Conservation (phyloP, 2,888 invertebrate genomes). For the Rutpela maculata region DNA sequence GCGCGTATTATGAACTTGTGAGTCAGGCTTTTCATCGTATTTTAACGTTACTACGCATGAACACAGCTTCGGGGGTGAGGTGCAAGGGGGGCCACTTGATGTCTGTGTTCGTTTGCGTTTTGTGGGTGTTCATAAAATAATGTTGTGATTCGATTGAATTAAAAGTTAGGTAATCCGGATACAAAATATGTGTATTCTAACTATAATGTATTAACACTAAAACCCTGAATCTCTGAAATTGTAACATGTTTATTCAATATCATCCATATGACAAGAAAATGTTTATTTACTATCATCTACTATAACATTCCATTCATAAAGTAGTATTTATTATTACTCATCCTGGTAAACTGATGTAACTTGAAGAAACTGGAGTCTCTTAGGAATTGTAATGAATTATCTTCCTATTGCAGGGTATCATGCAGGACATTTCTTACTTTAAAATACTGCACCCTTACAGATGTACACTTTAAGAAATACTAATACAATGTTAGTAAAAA, state of each 20-base stretch:
- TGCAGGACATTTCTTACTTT: constrained; percentile 31
- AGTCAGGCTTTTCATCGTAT: constrained; percentile 43
- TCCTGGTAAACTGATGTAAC: constrained; percentile 50
- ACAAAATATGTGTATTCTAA: constrained; percentile 49
- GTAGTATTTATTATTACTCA: constrained; percentile 65
- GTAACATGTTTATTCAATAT: constrained; percentile 54
- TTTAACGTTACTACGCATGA: constrained; percentile 47
- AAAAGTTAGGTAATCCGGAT: constrained; percentile 65
- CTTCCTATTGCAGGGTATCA: constrained; percentile 43
- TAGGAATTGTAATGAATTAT: constrained; percentile 45
- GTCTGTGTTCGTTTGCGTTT: constrained; percentile 68
- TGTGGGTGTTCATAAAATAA: constrained; percentile 70
- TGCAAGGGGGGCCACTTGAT: constrained; percentile 61
- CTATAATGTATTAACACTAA: constrained; percentile 40
- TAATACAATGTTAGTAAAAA: constrained; percentile 47
- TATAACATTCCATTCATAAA: constrained; percentile 71
- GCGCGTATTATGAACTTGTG: constrained; percentile 33
- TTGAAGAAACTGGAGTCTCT: constrained; percentile 44
- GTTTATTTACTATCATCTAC: constrained; percentile 72
- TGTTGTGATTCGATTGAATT: constrained; percentile 68
- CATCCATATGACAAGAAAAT: constrained; percentile 66
- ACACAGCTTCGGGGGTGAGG: constrained; percentile 50
- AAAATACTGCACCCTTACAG: constrained; percentile 45
- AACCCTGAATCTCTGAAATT: constrained; percentile 40
- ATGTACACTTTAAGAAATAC: constrained; percentile 45